Conservation (phyloP, 2,797 vertebrate species). For the Gallinago nigripennis region DNA sequence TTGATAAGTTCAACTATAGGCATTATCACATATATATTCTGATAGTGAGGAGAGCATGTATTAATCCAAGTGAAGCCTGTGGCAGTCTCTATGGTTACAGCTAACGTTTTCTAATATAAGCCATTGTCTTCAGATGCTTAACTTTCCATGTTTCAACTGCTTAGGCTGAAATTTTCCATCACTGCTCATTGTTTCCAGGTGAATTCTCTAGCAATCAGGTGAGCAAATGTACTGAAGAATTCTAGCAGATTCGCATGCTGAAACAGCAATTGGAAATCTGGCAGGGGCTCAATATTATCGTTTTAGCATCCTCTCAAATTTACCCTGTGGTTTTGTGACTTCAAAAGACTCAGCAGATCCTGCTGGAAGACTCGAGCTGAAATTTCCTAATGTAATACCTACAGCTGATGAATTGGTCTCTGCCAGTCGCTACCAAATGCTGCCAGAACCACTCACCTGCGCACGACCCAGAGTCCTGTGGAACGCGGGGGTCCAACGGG, state of each 20-base stretch:
- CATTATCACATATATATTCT: not conserved
- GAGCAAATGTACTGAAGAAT: conserved; percentile 54
- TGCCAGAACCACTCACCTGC: not conserved
- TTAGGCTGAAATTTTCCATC: conserved; percentile 66
- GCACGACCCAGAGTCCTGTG: not conserved
- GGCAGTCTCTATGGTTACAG: conserved; percentile 69
- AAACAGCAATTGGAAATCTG: not conserved
- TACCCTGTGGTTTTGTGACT: not conserved
- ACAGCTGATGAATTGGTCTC: not conserved
- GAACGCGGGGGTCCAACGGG: accelerated
- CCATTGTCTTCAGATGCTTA: conserved; percentile 65
- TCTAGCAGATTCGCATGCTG: conserved; percentile 21
- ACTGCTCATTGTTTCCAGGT: conserved; percentile 59
- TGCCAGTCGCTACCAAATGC: accelerated
- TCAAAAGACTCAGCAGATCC: not conserved
- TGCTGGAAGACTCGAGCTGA: not conserved
- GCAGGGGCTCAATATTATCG: not conserved
- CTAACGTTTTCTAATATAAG: conserved; percentile 57
- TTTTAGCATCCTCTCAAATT: not conserved
- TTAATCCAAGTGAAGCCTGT: conserved; percentile 42
- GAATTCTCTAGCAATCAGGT: conserved; percentile 49
- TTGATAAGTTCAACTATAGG: not conserved
- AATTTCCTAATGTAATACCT: not conserved
- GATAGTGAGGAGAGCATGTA: not conserved
- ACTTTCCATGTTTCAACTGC: conserved; percentile 44